These are phyloP conservation scores for Acomys russatus DNA, from an alignment of 2,797 vertebrate species.

Conservation along the genomic window DNA sequence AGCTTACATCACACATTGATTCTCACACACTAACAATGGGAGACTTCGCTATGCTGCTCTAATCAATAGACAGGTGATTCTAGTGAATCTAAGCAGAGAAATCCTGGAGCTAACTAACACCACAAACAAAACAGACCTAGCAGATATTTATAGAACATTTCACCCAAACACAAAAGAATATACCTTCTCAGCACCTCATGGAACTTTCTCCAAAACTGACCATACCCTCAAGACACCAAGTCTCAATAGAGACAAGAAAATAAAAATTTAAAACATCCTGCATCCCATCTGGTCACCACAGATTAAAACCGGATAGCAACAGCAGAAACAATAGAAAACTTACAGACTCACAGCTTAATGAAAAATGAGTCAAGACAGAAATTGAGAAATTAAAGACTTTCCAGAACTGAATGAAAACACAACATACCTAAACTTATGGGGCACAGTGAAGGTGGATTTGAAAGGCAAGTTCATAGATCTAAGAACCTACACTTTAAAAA, in stretches of 20 bases:
- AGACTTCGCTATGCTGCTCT: neutral
- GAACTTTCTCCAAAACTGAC: neutral
- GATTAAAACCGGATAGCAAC: neutral
- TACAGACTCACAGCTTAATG: neutral
- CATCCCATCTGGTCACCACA: neutral
- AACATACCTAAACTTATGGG: neutral
- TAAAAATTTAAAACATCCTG: neutral
- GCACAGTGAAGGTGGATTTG: neutral
- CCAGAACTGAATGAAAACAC: neutral
- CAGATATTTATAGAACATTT: neutral
- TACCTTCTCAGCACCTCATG: neutral
- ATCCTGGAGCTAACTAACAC: neutral
- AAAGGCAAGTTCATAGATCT: neutral
- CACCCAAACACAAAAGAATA: neutral
- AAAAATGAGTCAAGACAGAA: neutral
- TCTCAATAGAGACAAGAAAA: neutral
- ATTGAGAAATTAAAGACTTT: neutral
- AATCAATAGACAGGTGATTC: neutral
- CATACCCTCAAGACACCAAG: neutral
- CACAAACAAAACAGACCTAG: neutral
- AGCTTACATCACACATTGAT: neutral
- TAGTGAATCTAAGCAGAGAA: neutral
- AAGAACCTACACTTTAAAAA: neutral
- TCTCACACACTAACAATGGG: neutral
- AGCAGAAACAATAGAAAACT: neutral